A percentile compares a stretch with the other conserved stretches of the same genome.
Conservation (phyloP, 2,888 invertebrate species). For the Drosophila paranaensis region DNA sequence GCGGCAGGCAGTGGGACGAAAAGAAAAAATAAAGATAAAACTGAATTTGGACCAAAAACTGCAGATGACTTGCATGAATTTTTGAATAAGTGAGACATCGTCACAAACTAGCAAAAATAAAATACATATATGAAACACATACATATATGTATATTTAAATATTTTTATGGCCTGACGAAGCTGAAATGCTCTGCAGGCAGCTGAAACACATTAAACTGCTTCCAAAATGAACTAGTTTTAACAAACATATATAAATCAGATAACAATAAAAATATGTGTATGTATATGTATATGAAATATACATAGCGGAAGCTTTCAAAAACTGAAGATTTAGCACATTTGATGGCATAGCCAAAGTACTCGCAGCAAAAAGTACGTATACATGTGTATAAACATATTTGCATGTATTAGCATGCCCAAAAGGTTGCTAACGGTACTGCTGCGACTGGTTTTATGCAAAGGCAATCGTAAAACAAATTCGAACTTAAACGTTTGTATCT, state of each 20-base stretch:
- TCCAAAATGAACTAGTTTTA: neutral
- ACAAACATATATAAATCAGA: too few species aligned
- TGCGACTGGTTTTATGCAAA: constrained; percentile 58
- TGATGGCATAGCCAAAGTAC: neutral
- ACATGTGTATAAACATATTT: constrained; percentile 30
- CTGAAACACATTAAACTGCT: neutral
- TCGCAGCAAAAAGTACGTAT: neutral
- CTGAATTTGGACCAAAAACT: constrained; percentile 61
- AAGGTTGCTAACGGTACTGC: constrained; percentile 49
- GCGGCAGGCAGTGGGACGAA: constrained; percentile 34
- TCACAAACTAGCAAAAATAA: constrained; percentile 19
- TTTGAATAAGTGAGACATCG: constrained; percentile 59
- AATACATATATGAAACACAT: neutral
- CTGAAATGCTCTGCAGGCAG: neutral
- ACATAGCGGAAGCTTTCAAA: too few species aligned
- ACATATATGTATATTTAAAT: neutral
- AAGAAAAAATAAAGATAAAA: constrained; percentile 35
- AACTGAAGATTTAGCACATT: neutral
- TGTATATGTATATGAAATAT: too few species aligned
- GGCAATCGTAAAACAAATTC: constrained; percentile 9
- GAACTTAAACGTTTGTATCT: constrained; percentile 11
- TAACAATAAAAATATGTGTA: too few species aligned
- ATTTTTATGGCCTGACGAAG: neutral
- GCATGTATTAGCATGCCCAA: constrained; percentile 38
- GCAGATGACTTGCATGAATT: constrained; percentile 68